Conservation (phyloP, 2,888 invertebrate genomes). For the Meandrusa payeni region DNA sequence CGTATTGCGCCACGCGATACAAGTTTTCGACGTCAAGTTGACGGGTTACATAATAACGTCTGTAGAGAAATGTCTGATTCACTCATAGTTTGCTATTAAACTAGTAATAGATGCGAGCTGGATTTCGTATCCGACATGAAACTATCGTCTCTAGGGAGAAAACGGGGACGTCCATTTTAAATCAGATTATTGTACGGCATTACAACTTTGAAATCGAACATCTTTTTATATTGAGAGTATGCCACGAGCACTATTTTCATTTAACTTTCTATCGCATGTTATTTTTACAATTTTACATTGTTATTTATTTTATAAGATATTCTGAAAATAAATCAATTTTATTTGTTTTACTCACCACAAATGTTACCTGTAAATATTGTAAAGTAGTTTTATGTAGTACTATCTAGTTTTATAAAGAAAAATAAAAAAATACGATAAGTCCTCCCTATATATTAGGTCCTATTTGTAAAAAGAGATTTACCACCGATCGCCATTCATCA, state of each 20-base stretch:
- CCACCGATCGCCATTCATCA: too few relatives aligned
- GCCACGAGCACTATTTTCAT: slow-evolving; percentile 1
- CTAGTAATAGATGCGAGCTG: slow-evolving; percentile 38
- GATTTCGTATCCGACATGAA: slow-evolving; percentile 42
- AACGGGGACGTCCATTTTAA: slow-evolving; percentile 43
- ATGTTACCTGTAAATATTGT: too few relatives aligned
- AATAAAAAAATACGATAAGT: too few relatives aligned
- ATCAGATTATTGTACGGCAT: slow-evolving; percentile 43
- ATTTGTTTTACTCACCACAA: too few relatives aligned
- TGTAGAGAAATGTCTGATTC: slow-evolving; percentile 27
- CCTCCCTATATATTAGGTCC: too few relatives aligned
- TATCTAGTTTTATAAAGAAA: too few relatives aligned
- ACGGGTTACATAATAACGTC: slow-evolving; percentile 19
- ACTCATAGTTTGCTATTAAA: slow-evolving; percentile 35
- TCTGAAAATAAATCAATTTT: too few relatives aligned
- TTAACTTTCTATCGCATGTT: slow-evolving; percentile 3
- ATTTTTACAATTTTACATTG: too few relatives aligned
- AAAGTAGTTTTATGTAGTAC: too few relatives aligned
- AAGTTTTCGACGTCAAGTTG: slow-evolving; percentile 10
- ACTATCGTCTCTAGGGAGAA: slow-evolving; percentile 44
- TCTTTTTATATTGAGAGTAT: slow-evolving; percentile 12
- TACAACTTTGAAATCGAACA: slow-evolving; percentile 16
- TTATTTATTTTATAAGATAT: too few relatives aligned
- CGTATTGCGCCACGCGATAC: background rate
- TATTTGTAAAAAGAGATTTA: too few relatives aligned